A percentile compares a stretch with the other conserved stretches of the same genome.
phyloP scores from a whole-genome alignment of 2,113 vertebrate genomes.

The Oncorhynchus keta region DNA sequence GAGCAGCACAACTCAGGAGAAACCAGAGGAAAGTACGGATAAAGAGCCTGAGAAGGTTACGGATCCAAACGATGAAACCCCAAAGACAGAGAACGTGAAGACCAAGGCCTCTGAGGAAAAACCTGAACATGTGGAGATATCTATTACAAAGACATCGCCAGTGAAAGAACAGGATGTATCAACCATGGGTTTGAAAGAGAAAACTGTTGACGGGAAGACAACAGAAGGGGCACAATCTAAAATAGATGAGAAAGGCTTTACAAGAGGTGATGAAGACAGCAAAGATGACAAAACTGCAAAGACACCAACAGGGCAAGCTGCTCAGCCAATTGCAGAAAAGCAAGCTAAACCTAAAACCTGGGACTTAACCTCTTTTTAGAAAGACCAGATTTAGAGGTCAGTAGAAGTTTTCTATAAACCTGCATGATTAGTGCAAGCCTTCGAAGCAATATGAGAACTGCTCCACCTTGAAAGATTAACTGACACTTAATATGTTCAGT shows the following conservation, averaged over 20 bases:
- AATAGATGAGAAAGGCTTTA: constrained; percentile 23
- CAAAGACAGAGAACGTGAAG: constrained; percentile 13
- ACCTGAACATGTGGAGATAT: neutral
- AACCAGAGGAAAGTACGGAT: constrained; percentile 10
- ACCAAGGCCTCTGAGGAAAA: neutral
- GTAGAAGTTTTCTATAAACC: neutral
- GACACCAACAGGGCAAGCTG: constrained; percentile 2
- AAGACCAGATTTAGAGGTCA: no score
- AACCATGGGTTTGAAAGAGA: constrained; percentile 5
- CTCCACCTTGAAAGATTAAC: constrained; percentile 17
- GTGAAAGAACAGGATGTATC: neutral
- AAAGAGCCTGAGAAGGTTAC: constrained; percentile 16
- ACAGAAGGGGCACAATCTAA: constrained; percentile 5
- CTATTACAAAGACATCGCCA: neutral
- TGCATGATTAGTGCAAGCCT: constrained; percentile 9
- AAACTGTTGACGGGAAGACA: constrained; percentile 3
- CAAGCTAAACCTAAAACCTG: no score
- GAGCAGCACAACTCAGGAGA: constrained; percentile 26
- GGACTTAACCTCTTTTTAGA: no score
- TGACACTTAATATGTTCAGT: constrained; percentile 6
- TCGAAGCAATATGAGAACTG: neutral
- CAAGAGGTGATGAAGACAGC: neutral
- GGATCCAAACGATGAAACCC: constrained; percentile 7
- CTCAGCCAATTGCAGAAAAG: neutral
- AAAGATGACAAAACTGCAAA: neutral